Base-by-base conservation (phyloP, 2,797 vertebrate species). In the Lutjanus campechanus region DNA sequence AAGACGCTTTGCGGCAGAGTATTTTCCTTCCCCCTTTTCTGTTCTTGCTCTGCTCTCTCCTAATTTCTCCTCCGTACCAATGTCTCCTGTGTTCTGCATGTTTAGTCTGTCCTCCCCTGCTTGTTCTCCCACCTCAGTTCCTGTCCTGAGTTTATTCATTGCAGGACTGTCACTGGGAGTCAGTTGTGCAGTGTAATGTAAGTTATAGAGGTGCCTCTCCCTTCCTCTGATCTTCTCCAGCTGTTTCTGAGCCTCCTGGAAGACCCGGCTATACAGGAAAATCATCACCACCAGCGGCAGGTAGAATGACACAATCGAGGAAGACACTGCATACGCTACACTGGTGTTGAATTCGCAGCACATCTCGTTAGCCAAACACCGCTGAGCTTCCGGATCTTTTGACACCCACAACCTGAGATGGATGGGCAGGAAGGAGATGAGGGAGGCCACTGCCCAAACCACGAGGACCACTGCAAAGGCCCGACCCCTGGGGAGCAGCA, bases 271-370 rank as follows among this genome's bases (percentile, higher is more conserved):
- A 11, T 99, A 99, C 70, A 99, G 96, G 6, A 99, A 99, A 22
- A 97, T 95, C 98, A 99, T 99, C 89, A 99, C 91, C 58, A 96
- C 94, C 43, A 99, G 93, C 0, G 98, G 98, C 73, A 99, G 22
- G 89, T 99, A 99, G 95, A 99, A 99, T 8, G 98, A 99, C 73
- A 99, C 95, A 29, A 99, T 96, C 17, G 98, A 99, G 15, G 98
- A 99, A 16, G 96, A 92, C 25, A 99, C 96, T 1, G 97, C 97
- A 0, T 99, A 99, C 1, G 91, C 93, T 1, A 82, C 70, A 54
- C 96, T 99, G 85, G 96, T 98, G 95, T 97, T 95, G 90, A 99
- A 99, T 70, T 99, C 97, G 0, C 98, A 99, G 92, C 98, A 99
- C 3, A 76, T 80, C 13, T 93, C 89, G 0, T 95, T 7, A 0